Evolutionary conservation across 2,113 vertebrate species (phyloP).

Genomic region (Colistium nudipinnis): DNA sequence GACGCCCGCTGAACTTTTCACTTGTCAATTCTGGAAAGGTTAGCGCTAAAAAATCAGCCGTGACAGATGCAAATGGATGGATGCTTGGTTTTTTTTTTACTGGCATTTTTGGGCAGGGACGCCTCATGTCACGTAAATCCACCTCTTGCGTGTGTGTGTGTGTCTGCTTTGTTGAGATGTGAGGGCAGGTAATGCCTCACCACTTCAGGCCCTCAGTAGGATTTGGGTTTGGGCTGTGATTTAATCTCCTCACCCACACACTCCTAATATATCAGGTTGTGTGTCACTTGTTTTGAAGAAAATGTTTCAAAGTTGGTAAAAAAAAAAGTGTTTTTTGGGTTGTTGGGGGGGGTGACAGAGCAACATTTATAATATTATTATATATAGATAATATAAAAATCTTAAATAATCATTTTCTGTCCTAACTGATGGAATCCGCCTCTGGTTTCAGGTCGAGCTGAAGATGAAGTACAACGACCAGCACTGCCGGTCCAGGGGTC

Average conservation of each 20-base stretch:
- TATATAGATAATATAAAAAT: too few species aligned
- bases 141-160: too few species aligned
- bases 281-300: too few species aligned
- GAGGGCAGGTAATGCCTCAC: conserved; percentile 35
- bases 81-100: too few species aligned
- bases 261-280: too few species aligned
- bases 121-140: conserved; percentile 57
- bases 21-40: conserved; percentile 93
- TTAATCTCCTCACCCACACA: too few species aligned
- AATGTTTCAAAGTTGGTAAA: too few species aligned
- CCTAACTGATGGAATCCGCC: too few species aligned
- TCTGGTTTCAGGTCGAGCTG: conserved; percentile 87
- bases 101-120: conserved; percentile 71
- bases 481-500: conserved; percentile 89
- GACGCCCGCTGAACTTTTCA: conserved; percentile 85
- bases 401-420: too few species aligned
- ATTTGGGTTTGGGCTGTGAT: conserved; percentile 29
- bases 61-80: conserved; percentile 81
- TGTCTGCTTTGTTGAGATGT: conserved; percentile 45
- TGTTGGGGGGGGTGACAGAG: too few species aligned
- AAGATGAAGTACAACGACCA: conserved; percentile 97
- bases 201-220: conserved; percentile 39
- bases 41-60: conserved; percentile 82
- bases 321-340: too few species aligned
- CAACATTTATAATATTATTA: too few species aligned